Percentiles rank a stretch among this genome's conserved stretches.
Conservation (phyloP, 2,113 vertebrate genomes). For the Strix uralensis region DNA sequence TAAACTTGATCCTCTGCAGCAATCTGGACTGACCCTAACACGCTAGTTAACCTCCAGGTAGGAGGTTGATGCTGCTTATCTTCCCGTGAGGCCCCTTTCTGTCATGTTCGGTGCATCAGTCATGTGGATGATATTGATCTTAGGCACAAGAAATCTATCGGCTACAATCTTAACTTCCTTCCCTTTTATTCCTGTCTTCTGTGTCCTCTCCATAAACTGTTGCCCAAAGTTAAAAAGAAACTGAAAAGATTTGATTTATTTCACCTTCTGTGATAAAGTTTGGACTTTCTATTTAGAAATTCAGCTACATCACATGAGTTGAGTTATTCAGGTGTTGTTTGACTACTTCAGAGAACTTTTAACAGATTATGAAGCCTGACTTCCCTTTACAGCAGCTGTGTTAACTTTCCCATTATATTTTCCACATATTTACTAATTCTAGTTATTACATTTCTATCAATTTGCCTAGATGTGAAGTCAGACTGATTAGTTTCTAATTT, state of each 20-base stretch:
- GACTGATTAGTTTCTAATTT: not conserved
- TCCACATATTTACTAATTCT: not conserved
- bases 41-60: not conserved
- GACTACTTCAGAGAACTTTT: not conserved
- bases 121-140: accelerated
- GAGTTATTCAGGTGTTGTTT: too few species aligned
- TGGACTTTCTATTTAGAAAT: not conserved
- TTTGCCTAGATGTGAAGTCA: not conserved
- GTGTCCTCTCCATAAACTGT: not conserved
- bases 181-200: not conserved
- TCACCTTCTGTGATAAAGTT: not conserved
- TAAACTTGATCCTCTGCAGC: not conserved
- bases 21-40: not conserved
- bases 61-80: not conserved
- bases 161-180: not conserved
- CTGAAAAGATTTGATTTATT: not conserved
- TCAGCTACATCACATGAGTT: not conserved
- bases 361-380: not conserved
- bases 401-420: not conserved
- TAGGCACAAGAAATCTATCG: not conserved
- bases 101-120: not conserved
- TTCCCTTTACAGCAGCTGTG: not conserved
- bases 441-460: not conserved
- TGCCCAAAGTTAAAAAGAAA: not conserved
- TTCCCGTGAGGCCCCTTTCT: not conserved